phyloP scores from a whole-genome alignment of 2,797 vertebrate species.

The Siniperca undulata region DNA sequence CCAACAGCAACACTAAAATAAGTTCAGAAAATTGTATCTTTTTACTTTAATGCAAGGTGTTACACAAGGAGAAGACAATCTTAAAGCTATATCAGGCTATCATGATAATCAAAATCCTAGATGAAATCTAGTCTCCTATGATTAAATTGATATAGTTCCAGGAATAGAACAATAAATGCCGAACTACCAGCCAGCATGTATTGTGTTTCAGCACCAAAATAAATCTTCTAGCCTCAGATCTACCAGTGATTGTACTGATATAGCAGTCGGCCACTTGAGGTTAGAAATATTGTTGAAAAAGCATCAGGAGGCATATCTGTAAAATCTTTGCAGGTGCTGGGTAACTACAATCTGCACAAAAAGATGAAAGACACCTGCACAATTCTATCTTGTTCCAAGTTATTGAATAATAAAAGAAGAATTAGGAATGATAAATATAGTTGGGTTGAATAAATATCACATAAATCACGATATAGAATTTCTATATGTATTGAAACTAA shows the following conservation, averaged over 20 bases:
- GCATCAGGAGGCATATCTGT: conserved; percentile 9
- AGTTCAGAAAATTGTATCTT: not conserved
- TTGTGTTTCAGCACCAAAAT: conserved; percentile 37
- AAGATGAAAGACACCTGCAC: not conserved
- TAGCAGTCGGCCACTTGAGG: not conserved
- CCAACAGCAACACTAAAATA: not conserved
- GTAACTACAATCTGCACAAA: not conserved
- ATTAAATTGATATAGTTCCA: not conserved
- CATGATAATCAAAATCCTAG: not conserved
- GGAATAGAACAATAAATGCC: conserved; percentile 4
- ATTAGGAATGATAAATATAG: not conserved
- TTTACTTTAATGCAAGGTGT: conserved; percentile 14
- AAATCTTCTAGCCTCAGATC: not conserved
- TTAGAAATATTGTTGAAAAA: conserved; percentile 11
- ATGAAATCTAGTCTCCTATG: not conserved
- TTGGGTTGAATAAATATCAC: not conserved
- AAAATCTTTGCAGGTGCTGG: not conserved
- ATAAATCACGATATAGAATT: not conserved
- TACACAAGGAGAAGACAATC: not conserved
- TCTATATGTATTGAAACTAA: not conserved
- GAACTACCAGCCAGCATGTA: not conserved
- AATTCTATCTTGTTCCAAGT: not conserved
- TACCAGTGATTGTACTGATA: not conserved
- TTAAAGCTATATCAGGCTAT: not conserved
- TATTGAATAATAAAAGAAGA: not conserved